Percentiles rank a stretch among this genome's conserved stretches.
Conservation (phyloP, 2,888 invertebrate species). For the Zootermopsis nevadensis region DNA sequence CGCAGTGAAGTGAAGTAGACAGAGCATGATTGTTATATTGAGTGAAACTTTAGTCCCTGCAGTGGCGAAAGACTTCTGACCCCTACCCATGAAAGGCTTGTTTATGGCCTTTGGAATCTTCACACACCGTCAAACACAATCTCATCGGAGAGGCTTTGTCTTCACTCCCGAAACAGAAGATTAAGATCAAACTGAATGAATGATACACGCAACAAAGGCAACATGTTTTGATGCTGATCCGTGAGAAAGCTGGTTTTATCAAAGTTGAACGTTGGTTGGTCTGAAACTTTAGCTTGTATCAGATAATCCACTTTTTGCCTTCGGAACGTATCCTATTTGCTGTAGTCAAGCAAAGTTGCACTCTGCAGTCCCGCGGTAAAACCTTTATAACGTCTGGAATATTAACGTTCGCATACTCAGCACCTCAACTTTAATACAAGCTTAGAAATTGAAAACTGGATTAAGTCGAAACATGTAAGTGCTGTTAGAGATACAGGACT, state of each 20-base stretch:
- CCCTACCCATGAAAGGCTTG: background rate
- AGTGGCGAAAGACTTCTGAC: background rate
- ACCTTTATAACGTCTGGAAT: slow-evolving; percentile 1
- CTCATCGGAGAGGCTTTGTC: background rate
- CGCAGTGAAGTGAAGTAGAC: background rate
- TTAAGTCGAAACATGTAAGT: slow-evolving; percentile 11
- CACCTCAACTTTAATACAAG: slow-evolving; percentile 27
- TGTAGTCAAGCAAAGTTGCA: slow-evolving; percentile 1
- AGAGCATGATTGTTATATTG: background rate
- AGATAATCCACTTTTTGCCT: slow-evolving; percentile 7
- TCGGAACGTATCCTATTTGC: slow-evolving; percentile 8
- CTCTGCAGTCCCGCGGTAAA: background rate
- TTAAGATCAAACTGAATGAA: background rate
- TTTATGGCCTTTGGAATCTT: background rate
- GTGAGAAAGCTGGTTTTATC: slow-evolving; percentile 1
- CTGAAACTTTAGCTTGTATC: background rate
- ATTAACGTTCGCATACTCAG: background rate
- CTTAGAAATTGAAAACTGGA: slow-evolving; percentile 19
- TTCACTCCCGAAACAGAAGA: background rate
- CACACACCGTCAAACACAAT: slow-evolving; percentile 12
- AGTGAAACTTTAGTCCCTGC: slow-evolving; percentile 15
- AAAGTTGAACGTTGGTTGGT: slow-evolving; percentile 6
- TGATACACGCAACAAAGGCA: background rate
- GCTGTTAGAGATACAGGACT: slow-evolving; percentile 4
- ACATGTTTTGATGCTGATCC: background rate